Percentiles rank a stretch among this genome's conserved stretches.
Evolutionary conservation across 1,140 invertebrate species (phyloP).

Genomic region (Papilio polyxenes): DNA sequence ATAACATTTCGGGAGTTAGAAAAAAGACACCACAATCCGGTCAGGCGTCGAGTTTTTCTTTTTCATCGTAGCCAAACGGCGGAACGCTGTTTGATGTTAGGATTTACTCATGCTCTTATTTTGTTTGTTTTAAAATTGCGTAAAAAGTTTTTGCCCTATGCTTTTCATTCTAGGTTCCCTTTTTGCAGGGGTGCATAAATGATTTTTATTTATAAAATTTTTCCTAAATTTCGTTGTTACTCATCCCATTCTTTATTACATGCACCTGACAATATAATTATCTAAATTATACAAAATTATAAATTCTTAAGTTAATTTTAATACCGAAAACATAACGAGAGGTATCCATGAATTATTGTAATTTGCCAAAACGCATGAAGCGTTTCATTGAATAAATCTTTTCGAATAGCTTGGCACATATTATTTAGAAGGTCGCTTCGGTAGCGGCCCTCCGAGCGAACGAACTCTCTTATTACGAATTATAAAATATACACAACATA

Average conservation of each 20-base stretch:
- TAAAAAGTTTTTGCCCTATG: background rate
- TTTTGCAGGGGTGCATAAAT: background rate
- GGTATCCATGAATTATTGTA: background rate
- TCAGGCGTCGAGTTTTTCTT: background rate
- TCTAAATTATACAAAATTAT: no score
- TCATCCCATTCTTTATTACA: background rate
- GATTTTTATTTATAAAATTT: background rate
- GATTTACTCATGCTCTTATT: constrained; percentile 5
- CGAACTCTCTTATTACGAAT: constrained; percentile 60
- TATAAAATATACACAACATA: constrained; percentile 65
- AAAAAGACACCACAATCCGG: constrained; percentile 10
- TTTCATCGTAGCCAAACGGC: background rate
- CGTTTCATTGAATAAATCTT: constrained; percentile 17
- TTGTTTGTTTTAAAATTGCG: constrained; percentile 20
- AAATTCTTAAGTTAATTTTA: background rate
- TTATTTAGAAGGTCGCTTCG: constrained; percentile 27
- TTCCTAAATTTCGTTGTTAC: background rate
- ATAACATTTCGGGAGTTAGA: background rate
- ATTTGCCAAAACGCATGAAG: background rate
- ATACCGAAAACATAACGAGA: background rate
- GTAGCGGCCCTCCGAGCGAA: constrained; percentile 42
- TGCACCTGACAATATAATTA: background rate
- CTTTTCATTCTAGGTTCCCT: background rate
- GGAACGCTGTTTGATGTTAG: constrained; percentile 23
- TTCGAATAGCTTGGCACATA: constrained; percentile 12